Evolutionary conservation across 1,140 invertebrate species (phyloP).

Genomic region (Trichonephila inaurata): DNA sequence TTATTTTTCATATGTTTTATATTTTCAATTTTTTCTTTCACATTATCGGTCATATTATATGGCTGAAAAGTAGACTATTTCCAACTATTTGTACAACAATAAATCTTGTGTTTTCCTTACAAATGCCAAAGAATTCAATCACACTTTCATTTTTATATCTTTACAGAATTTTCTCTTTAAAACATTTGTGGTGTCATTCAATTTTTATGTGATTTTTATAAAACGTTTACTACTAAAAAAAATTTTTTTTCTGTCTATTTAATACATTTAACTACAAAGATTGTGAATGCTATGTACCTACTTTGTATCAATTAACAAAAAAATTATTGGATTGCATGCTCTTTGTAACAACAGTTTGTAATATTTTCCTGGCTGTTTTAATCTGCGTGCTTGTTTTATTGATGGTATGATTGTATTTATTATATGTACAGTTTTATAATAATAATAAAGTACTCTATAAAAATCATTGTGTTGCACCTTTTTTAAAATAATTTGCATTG

Average conservation of each 20-base stretch:
- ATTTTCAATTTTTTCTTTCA: too few species aligned
- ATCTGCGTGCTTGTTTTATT: constrained; percentile 40
- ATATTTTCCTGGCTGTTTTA: background rate
- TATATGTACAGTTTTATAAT: constrained; percentile 61
- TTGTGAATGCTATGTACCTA: background rate
- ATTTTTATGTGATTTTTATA: background rate
- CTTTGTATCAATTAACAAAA: constrained; percentile 22
- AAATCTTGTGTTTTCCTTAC: too few species aligned
- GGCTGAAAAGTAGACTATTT: too few species aligned
- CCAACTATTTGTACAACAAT: too few species aligned
- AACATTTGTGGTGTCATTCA: background rate
- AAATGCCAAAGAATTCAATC: background rate
- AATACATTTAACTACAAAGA: background rate
- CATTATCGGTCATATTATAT: too few species aligned
- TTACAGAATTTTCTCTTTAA: background rate
- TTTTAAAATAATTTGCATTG: too few species aligned
- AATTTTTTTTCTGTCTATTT: background rate
- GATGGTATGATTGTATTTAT: constrained; percentile 59
- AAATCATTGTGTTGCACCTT: background rate
- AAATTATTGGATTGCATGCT: background rate
- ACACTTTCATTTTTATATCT: background rate
- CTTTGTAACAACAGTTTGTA: background rate
- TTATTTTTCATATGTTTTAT: too few species aligned
- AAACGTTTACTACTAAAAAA: background rate
- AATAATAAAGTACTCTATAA: constrained; percentile 17